Percentiles rank a stretch among this genome's conserved stretches.
Evolutionary conservation across 2,797 vertebrate genomes (phyloP).

Genomic region (Falco rusticolus): DNA sequence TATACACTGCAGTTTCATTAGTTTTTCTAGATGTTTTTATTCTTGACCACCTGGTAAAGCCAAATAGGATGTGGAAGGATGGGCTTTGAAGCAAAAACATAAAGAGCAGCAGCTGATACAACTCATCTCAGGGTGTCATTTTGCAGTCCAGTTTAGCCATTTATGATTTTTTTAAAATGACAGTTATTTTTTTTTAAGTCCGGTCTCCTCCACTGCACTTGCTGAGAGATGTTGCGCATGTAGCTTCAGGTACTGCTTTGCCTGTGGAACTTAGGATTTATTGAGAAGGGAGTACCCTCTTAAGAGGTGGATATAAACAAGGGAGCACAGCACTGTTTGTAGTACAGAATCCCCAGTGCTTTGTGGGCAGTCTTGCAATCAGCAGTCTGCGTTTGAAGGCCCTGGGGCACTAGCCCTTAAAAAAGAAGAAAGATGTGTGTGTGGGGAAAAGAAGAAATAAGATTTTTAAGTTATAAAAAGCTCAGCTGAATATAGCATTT

Average conservation of each 20-base stretch:
- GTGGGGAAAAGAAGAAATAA: neutral
- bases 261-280: neutral
- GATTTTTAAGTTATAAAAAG: neutral
- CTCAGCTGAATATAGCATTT: neutral
- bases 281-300: neutral
- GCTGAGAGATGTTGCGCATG: fast-evolving
- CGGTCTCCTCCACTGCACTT: neutral
- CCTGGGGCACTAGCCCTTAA: neutral
- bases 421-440: neutral
- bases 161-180: neutral
- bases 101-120: neutral
- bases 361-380: neutral
- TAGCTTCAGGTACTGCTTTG: neutral
- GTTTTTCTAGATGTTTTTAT: neutral
- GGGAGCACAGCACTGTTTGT: neutral
- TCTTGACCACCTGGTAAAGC: neutral
- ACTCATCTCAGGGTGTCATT: neutral
- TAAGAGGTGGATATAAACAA: neutral
- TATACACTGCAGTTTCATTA: neutral
- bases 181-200: neutral
- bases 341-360: neutral
- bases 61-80: neutral
- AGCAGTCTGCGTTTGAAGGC: neutral
- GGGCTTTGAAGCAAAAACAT: neutral
- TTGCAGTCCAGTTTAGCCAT: neutral